phyloP scores from a whole-genome alignment of 2,113 vertebrate genomes.

The Gallinago media region DNA sequence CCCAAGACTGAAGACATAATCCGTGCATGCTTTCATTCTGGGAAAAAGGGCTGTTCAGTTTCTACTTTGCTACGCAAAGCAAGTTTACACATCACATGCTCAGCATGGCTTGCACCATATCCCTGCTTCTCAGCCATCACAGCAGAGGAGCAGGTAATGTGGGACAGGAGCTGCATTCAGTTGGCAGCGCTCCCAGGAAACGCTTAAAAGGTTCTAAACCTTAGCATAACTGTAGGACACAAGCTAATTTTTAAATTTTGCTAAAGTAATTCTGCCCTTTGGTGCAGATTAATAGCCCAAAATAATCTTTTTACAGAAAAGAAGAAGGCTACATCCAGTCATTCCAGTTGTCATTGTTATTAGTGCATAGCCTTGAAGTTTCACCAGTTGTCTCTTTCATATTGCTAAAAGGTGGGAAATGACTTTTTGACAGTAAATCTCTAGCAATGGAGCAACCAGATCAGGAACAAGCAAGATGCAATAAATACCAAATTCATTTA shows the following conservation, averaged over 20 bases:
- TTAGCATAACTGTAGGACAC: not conserved
- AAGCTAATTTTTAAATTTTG: not conserved
- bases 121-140: not conserved
- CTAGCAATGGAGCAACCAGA: not conserved
- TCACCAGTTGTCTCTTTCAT: not conserved
- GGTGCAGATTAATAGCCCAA: not conserved
- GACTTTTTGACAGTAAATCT: not conserved
- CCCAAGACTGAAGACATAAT: not conserved
- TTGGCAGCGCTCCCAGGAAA: conserved; percentile 39
- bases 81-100: not conserved
- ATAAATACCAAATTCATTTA: not conserved
- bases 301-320: not conserved
- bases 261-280: not conserved
- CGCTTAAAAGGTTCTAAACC: conserved; percentile 1
- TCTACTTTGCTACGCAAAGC: not conserved
- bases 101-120: not conserved
- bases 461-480: not conserved
- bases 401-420: not conserved
- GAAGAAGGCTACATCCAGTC: not conserved
- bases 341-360: not conserved
- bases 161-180: not conserved
- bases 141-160: not conserved
- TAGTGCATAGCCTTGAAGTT: not conserved
- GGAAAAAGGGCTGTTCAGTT: not conserved
- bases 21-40: not conserved